Evolutionary conservation across 2,797 vertebrate genomes (phyloP).

Genomic region (Spinibarbus caldwelli): DNA sequence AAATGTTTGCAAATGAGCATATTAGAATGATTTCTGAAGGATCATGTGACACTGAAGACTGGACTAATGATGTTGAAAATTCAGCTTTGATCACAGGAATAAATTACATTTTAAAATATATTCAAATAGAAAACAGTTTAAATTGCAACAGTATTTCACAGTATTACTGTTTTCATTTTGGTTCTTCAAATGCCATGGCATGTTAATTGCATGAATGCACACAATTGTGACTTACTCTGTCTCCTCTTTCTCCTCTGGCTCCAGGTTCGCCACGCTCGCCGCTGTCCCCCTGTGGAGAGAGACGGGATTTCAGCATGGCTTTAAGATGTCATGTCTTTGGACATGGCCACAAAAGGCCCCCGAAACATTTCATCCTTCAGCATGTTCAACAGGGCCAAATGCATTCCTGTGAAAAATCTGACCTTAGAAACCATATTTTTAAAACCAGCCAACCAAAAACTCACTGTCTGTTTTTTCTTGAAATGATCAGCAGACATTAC

Average conservation of each 20-base stretch:
- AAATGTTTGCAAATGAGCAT: too few species aligned
- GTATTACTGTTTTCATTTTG: too few species aligned
- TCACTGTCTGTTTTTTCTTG: not conserved
- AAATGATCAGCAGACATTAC: not conserved
- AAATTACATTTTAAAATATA: too few species aligned
- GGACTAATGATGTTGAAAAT: too few species aligned
- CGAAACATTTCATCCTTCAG: too few species aligned
- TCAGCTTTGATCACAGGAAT: too few species aligned
- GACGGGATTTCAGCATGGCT: conserved; percentile 36
- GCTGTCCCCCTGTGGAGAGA: conserved; percentile 81
- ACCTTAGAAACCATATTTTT: not conserved
- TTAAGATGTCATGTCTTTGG: not conserved
- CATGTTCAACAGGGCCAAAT: not conserved
- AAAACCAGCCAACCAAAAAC: not conserved
- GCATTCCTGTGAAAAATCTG: not conserved
- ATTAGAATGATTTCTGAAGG: too few species aligned
- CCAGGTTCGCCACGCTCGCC: conserved; percentile 82
- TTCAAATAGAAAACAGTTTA: too few species aligned
- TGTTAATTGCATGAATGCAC: not conserved
- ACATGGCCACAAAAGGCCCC: not conserved
- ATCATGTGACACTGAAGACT: too few species aligned
- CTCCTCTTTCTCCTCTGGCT: conserved; percentile 81
- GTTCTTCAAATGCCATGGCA: not conserved
- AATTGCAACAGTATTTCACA: too few species aligned
- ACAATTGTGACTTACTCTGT: conserved; percentile 76